Evolutionary conservation across 2,797 vertebrate genomes (phyloP).

Genomic region (Microctenopoma lineatum): DNA sequence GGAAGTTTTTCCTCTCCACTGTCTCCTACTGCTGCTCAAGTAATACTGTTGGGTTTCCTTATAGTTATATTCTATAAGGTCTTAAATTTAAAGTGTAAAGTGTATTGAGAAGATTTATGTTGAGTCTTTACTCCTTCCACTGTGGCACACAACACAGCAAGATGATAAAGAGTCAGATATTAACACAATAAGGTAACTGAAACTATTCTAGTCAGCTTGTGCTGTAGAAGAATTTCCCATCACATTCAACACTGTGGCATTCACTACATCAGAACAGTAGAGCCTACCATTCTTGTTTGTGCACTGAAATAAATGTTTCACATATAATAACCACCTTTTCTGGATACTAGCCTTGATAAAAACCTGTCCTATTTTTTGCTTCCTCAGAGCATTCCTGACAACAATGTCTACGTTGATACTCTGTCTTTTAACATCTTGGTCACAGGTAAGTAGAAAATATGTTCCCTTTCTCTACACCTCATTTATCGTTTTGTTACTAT

Average conservation of each 20-base stretch:
- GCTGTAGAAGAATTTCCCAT: not conserved
- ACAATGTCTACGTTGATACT: constrained; percentile 49
- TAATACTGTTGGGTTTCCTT: no score
- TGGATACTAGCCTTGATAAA: not conserved
- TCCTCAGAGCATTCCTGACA: constrained; percentile 60
- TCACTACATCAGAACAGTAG: not conserved
- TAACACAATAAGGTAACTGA: no score
- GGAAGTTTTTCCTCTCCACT: no score
- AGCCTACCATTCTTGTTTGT: not conserved
- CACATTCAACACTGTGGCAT: not conserved
- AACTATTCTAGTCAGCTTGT: no score
- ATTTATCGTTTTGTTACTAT: not conserved
- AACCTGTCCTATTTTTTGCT: not conserved
- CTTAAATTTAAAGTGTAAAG: no score
- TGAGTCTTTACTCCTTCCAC: no score
- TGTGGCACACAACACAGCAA: no score
- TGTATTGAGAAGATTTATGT: no score
- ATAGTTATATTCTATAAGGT: no score
- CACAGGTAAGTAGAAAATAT: constrained; percentile 61
- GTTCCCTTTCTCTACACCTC: not conserved
- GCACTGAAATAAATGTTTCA: not conserved
- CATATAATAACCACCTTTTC: not conserved
- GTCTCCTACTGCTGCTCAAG: no score
- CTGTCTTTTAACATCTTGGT: constrained; percentile 56
- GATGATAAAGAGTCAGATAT: no score